A percentile compares a stretch with the other conserved stretches of the same genome.
Conservation (phyloP, 1,140 invertebrate species). For the Piezodorus guildinii region DNA sequence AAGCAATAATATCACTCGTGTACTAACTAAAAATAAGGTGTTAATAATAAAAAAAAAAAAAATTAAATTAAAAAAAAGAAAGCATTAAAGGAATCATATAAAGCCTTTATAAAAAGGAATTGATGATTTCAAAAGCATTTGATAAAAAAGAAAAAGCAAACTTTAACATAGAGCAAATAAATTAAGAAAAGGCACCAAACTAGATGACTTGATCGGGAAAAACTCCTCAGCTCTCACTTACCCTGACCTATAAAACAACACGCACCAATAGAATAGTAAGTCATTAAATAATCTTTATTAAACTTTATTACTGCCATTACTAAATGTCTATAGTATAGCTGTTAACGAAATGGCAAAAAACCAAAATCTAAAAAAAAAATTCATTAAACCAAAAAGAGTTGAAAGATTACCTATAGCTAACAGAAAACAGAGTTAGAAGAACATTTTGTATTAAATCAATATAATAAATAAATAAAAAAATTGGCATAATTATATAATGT, state of each 20-base stretch:
- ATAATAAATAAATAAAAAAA: too few species aligned
- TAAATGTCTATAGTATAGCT: too few species aligned
- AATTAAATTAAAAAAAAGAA: neutral
- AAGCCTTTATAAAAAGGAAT: neutral
- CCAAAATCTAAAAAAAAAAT: too few species aligned
- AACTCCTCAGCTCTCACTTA: slow-evolving; percentile 21
- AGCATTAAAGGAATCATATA: neutral
- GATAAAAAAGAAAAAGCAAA: slow-evolving; percentile 11
- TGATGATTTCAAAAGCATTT: neutral
- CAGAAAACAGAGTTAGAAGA: too few species aligned
- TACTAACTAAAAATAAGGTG: neutral
- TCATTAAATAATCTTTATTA: neutral
- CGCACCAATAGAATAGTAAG: slow-evolving; percentile 7
- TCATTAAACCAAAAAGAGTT: too few species aligned
- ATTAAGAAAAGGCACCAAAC: slow-evolving; percentile 20
- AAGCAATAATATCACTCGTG: slow-evolving; percentile 1
- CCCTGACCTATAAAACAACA: slow-evolving; percentile 27
- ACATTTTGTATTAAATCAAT: too few species aligned
- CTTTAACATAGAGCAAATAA: slow-evolving; percentile 15
- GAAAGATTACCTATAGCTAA: too few species aligned
- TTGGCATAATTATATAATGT: too few species aligned
- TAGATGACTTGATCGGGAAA: slow-evolving; percentile 1
- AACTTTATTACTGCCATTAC: too few species aligned
- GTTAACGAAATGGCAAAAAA: too few species aligned
- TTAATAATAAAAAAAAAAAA: neutral